These are phyloP conservation scores for Helostoma temminkii DNA, from an alignment of 2,797 vertebrate species.

Conservation along the genomic window DNA sequence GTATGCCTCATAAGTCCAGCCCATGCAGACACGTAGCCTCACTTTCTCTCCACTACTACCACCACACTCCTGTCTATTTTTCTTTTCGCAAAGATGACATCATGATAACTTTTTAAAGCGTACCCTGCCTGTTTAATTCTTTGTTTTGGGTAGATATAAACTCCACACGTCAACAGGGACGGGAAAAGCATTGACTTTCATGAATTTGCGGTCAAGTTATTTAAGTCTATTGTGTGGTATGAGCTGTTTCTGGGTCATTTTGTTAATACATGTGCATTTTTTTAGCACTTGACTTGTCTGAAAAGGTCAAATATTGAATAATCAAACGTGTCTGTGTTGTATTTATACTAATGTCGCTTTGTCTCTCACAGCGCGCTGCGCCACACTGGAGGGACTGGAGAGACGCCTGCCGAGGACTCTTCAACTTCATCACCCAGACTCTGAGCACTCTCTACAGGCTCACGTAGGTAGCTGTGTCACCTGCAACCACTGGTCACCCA, in stretches of 20 bases:
- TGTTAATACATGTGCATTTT: slow-evolving; percentile 22
- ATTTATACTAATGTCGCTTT: not conserved
- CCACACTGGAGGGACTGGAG: slow-evolving; percentile 80
- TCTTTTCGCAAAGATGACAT: not conserved
- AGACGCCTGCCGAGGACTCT: slow-evolving; percentile 72
- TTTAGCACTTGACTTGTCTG: not conserved
- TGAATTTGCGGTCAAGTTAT: not conserved
- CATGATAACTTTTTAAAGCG: not conserved
- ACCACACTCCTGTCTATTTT: no score
- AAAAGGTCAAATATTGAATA: slow-evolving; percentile 26
- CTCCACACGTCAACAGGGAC: not conserved
- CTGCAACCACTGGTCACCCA: not conserved
- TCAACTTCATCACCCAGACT: slow-evolving; percentile 79
- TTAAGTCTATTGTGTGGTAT: not conserved
- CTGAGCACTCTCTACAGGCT: slow-evolving; percentile 82
- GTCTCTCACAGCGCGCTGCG: slow-evolving; percentile 57
- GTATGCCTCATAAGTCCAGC: not conserved
- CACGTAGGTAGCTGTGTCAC: slow-evolving; percentile 42
- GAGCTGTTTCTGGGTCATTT: slow-evolving; percentile 6
- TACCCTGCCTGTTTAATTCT: no score
- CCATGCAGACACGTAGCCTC: not conserved
- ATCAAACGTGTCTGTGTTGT: not conserved
- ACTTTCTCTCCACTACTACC: not conserved
- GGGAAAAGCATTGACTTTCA: not conserved
- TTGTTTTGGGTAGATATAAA: no score